Evolutionary conservation across 2,797 vertebrate species (phyloP).

Genomic region (Oreochromis mossambicus): DNA sequence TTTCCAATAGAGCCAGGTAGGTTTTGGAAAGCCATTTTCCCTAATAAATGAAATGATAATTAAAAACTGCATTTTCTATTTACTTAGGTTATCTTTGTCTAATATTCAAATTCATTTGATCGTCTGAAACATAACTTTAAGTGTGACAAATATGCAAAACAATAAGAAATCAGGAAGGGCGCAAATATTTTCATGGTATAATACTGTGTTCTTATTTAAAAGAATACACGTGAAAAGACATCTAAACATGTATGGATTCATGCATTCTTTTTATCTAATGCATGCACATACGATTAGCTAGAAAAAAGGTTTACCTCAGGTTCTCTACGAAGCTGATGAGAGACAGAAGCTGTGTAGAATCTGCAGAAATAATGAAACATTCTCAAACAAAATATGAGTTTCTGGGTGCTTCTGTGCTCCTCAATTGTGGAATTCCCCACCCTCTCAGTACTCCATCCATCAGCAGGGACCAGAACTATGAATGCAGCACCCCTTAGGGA

Average conservation of each 20-base stretch:
- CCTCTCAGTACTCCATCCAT: conserved; percentile 31
- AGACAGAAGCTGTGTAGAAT: not conserved
- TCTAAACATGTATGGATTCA: not conserved
- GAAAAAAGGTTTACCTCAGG: not conserved
- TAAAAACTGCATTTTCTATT: not conserved
- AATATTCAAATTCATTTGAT: not conserved
- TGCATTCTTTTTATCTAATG: not conserved
- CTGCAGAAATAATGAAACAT: not conserved
- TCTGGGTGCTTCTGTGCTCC: not conserved
- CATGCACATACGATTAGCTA: not conserved
- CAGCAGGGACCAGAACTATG: conserved; percentile 4
- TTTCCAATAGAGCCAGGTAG: not conserved
- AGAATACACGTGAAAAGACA: not conserved
- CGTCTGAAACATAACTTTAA: not conserved
- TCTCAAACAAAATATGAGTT: not conserved
- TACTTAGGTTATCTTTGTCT: not conserved
- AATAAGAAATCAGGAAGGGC: not conserved
- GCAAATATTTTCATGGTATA: not conserved
- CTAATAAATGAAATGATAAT: not conserved
- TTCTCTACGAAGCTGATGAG: not conserved
- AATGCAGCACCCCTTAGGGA: conserved; percentile 23
- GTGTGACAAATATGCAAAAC: not conserved
- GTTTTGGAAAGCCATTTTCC: not conserved
- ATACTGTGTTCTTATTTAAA: conserved; percentile 7
- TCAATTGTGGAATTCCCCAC: not conserved